Conservation (phyloP, 2,113 vertebrate genomes). For the Corythornis vintsioides region DNA sequence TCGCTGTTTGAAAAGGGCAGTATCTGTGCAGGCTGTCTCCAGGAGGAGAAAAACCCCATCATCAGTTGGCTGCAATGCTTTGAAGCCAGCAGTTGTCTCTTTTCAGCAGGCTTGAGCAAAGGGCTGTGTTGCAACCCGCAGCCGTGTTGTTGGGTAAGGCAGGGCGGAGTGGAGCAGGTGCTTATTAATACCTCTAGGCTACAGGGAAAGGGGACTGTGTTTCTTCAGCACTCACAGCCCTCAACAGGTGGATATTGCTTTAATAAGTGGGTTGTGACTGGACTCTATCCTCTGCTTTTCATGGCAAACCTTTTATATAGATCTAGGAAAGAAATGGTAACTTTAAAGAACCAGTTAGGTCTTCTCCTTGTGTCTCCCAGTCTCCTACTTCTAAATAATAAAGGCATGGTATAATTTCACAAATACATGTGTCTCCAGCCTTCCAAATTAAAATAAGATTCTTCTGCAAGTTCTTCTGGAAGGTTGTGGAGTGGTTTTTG, state of each 20-base stretch:
- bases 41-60: background rate
- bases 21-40: background rate
- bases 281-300: background rate
- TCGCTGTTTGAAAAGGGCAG: background rate
- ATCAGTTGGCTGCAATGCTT: background rate
- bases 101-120: slow-evolving; percentile 38
- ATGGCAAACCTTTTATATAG: background rate
- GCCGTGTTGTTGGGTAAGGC: slow-evolving; percentile 45
- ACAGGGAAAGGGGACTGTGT: slow-evolving; percentile 61
- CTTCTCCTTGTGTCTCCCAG: background rate
- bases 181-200: slow-evolving; percentile 74
- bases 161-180: slow-evolving; percentile 68
- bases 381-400: background rate
- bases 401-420: background rate
- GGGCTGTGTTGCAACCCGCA: slow-evolving; percentile 60
- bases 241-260: slow-evolving; percentile 54
- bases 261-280: background rate
- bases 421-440: fast-evolving
- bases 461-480: background rate
- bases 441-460: background rate
- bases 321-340: background rate
- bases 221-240: background rate
- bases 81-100: slow-evolving; percentile 18
- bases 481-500: no score
- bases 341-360: background rate